phyloP scores from a whole-genome alignment of 2,113 vertebrate species.

The Hippoglossus stenolepis region DNA sequence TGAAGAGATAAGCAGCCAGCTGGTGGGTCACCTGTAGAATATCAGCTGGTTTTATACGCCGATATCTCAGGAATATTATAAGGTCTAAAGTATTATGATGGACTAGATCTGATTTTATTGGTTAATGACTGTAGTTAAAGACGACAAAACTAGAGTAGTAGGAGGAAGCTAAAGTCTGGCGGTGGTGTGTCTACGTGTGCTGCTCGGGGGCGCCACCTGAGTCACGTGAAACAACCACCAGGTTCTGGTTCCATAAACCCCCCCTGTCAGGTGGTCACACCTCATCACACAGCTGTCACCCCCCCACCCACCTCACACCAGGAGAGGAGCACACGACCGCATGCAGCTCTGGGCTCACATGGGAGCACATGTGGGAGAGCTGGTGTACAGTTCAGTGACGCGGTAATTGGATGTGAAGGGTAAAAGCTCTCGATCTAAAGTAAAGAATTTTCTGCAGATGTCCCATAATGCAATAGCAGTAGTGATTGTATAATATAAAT shows the following conservation, averaged over 20 bases:
- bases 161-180: not conserved
- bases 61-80: not conserved
- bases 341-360: slow-evolving; percentile 57
- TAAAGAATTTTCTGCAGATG: not conserved
- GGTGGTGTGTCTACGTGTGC: not conserved
- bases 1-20: not conserved
- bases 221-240: slow-evolving; percentile 81
- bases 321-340: slow-evolving; percentile 19
- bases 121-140: not conserved
- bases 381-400: slow-evolving; percentile 9
- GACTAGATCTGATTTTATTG: not conserved
- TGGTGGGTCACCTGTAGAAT: not conserved
- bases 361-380: slow-evolving; percentile 57
- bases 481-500: not conserved
- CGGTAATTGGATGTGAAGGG: not conserved
- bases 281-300: slow-evolving; percentile 54
- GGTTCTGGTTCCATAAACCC: slow-evolving; percentile 71
- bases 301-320: not conserved
- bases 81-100: not conserved
- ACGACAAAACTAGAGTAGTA: no score
- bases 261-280: slow-evolving; percentile 42
- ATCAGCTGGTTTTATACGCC: not conserved
- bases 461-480: not conserved
- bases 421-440: not conserved
- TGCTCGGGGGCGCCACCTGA: not conserved